These are phyloP conservation scores for Mormyrus iriodes DNA, from an alignment of 2,113 vertebrate species.

Conservation along the genomic window DNA sequence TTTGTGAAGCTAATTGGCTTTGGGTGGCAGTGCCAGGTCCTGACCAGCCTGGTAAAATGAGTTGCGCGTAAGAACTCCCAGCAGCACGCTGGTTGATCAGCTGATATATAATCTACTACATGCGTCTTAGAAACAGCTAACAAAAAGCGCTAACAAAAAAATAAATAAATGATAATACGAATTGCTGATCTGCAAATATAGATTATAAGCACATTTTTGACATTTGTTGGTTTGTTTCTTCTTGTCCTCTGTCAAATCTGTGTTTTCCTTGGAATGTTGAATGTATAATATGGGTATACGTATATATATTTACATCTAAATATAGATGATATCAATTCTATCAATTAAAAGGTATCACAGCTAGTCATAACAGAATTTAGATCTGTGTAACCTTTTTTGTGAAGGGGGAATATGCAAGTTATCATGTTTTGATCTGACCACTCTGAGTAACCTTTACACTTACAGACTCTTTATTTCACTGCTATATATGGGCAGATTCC, in stretches of 20 bases:
- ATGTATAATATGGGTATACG: not conserved
- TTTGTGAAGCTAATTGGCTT: not conserved
- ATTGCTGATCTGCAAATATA: not conserved
- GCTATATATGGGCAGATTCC: not conserved
- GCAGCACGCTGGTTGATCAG: not conserved
- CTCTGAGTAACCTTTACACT: not conserved
- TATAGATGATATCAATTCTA: not conserved
- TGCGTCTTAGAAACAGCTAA: not conserved
- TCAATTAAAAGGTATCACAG: not conserved
- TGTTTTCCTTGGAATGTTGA: not conserved
- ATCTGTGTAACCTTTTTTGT: not conserved
- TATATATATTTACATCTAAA: not conserved
- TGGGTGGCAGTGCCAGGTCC: not conserved
- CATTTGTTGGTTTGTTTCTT: not conserved
- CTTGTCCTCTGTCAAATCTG: not conserved
- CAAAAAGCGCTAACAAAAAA: not conserved
- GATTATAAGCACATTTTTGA: not conserved
- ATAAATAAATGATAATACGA: not conserved
- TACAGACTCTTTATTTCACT: not conserved
- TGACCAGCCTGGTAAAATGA: not conserved
- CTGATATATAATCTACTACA: not conserved
- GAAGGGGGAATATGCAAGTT: not conserved
- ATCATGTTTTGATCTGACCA: not conserved
- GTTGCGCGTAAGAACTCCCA: not conserved
- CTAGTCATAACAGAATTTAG: not conserved